Percentiles rank a stretch among this genome's conserved stretches.
These are phyloP conservation scores for Halcyon smyrnensis DNA, from an alignment of 2,797 vertebrate species.

Conservation along the genomic window DNA sequence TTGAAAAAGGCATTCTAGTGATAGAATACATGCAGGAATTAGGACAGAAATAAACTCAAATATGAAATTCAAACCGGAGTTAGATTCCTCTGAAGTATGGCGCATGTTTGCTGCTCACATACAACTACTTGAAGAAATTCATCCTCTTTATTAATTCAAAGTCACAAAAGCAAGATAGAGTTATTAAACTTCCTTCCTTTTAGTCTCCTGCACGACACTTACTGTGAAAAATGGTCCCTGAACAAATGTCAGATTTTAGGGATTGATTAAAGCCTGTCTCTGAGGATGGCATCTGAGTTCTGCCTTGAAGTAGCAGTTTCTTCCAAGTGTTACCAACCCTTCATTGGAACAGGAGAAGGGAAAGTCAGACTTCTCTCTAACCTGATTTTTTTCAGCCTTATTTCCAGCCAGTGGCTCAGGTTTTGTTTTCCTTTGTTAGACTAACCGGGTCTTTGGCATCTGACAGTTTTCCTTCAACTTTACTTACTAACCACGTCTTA, in stretches of 20 bases:
- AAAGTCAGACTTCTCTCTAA: neutral
- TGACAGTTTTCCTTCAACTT: neutral
- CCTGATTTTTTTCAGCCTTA: neutral
- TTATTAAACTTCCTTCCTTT: neutral
- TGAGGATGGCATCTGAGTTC: neutral
- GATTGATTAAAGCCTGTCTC: neutral
- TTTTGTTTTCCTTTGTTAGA: neutral
- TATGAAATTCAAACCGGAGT: neutral
- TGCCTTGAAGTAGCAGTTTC: neutral
- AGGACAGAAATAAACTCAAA: neutral
- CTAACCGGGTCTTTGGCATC: neutral
- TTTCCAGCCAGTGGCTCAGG: neutral
- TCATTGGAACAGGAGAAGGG: neutral
- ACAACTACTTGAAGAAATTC: neutral
- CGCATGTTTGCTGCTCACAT: neutral
- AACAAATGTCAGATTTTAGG: neutral
- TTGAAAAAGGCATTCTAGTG: neutral
- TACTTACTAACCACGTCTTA: neutral
- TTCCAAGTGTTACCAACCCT: neutral
- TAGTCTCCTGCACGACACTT: neutral
- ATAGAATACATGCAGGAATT: neutral
- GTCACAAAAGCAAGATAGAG: neutral
- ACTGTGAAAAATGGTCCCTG: neutral
- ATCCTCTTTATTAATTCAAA: neutral
- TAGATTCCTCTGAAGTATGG: neutral